A percentile compares a stretch with the other conserved stretches of the same genome.
phyloP scores from a whole-genome alignment of 2,888 invertebrate species.

The Chirona hameri region DNA sequence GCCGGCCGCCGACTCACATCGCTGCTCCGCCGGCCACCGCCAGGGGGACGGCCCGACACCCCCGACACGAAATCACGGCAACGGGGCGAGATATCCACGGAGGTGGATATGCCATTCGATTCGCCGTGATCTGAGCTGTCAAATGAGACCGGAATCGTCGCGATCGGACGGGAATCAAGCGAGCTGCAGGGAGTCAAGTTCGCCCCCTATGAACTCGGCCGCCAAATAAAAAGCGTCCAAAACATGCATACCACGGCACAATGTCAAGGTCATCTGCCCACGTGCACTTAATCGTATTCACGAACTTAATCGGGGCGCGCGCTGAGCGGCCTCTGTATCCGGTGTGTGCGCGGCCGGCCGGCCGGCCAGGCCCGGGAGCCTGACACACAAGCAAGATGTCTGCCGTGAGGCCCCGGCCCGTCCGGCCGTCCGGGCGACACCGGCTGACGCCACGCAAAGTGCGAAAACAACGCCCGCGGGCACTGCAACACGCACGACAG shows the following conservation, averaged over 20 bases:
- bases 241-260: not conserved
- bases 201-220: not conserved
- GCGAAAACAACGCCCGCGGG: conserved; percentile 2
- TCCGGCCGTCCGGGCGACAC: not conserved
- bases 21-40: not conserved
- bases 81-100: not conserved
- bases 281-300: not conserved
- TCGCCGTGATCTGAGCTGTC: not conserved
- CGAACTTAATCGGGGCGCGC: not conserved
- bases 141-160: not conserved
- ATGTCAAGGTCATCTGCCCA: conserved; percentile 1
- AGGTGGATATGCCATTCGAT: not conserved
- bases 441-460: not conserved
- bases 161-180: not conserved
- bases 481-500: not conserved
- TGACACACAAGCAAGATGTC: conserved; percentile 11
- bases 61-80: not conserved
- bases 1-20: not conserved
- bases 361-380: not conserved
- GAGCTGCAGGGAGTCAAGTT: not conserved
- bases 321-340: not conserved
- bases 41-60: not conserved
- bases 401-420: not conserved
- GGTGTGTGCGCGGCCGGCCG: not conserved
- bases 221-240: conserved; percentile 3